Conservation (phyloP, 1,140 invertebrate species). For the Formica exsecta region DNA sequence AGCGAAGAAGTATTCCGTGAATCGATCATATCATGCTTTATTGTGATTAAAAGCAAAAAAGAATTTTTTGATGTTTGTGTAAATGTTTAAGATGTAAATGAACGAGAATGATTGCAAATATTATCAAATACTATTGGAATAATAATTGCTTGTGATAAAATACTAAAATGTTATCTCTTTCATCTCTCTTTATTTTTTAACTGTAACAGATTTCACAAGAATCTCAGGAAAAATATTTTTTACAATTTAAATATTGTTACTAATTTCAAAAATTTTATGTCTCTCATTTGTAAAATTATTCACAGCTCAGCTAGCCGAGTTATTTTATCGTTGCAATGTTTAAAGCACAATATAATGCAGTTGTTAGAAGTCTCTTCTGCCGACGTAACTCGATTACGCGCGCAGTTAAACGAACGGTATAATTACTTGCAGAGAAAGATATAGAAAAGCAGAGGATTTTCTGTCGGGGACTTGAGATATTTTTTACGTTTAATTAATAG, state of each 20-base stretch:
- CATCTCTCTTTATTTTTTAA: neutral
- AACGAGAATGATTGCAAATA: neutral
- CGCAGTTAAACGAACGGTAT: conserved; percentile 25
- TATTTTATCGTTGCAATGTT: conserved; percentile 27
- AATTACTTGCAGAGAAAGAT: conserved; percentile 41
- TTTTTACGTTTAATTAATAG: conserved; percentile 68
- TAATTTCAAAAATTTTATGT: conserved; percentile 19
- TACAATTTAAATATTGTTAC: conserved; percentile 16
- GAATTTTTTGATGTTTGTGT: neutral
- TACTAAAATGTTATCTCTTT: neutral
- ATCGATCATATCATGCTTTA: neutral
- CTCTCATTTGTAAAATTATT: conserved; percentile 45
- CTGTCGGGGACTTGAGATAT: neutral
- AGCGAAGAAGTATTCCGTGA: neutral
- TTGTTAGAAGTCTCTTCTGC: conserved; percentile 52
- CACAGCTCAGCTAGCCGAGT: conserved; percentile 23
- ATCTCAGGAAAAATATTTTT: conserved; percentile 22
- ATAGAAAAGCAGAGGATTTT: neutral
- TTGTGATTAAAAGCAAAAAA: neutral
- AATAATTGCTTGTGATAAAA: conserved; percentile 32
- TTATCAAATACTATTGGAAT: neutral
- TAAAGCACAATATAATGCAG: conserved; percentile 35
- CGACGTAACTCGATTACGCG: conserved; percentile 59
- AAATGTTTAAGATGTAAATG: conserved; percentile 17
- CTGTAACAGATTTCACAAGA: neutral